phyloP scores from a whole-genome alignment of 2,888 invertebrate genomes.

The Diplazon laetatorius region DNA sequence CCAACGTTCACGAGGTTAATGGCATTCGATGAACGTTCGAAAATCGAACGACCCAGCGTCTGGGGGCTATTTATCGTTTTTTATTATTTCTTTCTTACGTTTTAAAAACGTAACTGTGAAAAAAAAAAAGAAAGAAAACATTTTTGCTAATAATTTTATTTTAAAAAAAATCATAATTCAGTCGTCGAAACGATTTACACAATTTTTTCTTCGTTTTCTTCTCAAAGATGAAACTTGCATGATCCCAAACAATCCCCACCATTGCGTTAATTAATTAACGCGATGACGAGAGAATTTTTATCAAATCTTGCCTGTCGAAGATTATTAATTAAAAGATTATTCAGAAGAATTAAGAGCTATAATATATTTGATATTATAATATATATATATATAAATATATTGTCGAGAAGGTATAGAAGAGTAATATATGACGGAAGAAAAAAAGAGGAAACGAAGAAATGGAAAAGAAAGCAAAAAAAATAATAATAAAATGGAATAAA shows the following conservation, averaged over 20 bases:
- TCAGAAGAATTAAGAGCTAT: conserved; percentile 62
- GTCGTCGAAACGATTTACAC: too few relatives aligned
- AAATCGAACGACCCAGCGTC: neutral
- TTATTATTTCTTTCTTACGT: too few relatives aligned
- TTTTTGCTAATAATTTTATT: too few relatives aligned
- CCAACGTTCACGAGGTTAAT: conserved; percentile 7
- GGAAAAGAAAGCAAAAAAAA: conserved; percentile 1
- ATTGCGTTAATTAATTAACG: conserved; percentile 25
- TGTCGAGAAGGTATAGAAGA: conserved; percentile 67
- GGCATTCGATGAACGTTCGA: neutral
- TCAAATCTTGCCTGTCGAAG: conserved; percentile 45
- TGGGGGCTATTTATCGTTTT: neutral
- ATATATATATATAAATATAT: too few relatives aligned
- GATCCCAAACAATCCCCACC: neutral
- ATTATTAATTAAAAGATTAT: conserved; percentile 57
- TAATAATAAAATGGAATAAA: too few relatives aligned
- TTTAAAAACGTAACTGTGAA: neutral
- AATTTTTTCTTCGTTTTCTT: too few relatives aligned
- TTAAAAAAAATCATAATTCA: too few relatives aligned
- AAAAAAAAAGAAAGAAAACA: too few relatives aligned
- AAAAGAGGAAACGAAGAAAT: conserved; percentile 7
- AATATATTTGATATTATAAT: conserved; percentile 73
- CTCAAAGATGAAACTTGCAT: too few relatives aligned
- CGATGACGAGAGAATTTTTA: conserved; percentile 19
- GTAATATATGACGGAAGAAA: conserved; percentile 67